Conservation (phyloP, 92 coral and sea anemone species). For the Anthopleura xanthogrammica region DNA sequence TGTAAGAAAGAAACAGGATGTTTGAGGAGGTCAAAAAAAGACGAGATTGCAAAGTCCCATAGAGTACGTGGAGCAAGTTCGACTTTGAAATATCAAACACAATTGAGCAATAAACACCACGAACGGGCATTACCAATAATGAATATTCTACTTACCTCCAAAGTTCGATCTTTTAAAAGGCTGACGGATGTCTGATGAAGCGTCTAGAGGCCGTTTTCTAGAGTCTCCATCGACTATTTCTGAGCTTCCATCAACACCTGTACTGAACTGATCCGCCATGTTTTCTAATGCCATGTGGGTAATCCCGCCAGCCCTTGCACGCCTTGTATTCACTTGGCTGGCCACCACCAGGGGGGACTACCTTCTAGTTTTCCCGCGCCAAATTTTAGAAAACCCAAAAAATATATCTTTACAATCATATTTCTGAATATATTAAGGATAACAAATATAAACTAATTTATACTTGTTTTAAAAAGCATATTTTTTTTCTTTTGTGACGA, state of each 20-base stretch:
- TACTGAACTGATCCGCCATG: constrained; percentile 87
- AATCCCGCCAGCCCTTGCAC: constrained; percentile 55
- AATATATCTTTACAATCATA: neutral
- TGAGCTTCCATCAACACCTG: constrained; percentile 71
- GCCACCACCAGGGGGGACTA: neutral
- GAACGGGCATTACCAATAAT: neutral
- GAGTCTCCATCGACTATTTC: constrained; percentile 85
- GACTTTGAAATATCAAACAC: neutral
- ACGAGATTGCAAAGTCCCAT: neutral
- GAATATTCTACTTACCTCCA: constrained; percentile 70
- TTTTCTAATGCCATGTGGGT: constrained; percentile 76
- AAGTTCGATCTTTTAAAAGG: constrained; percentile 91
- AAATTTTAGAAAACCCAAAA: neutral
- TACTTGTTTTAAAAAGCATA: neutral
- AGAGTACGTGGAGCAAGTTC: neutral
- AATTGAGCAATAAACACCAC: constrained; percentile 38
- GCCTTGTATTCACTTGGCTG: constrained; percentile 14
- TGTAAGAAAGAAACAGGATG: neutral
- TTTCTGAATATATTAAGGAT: neutral
- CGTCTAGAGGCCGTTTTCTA: constrained; percentile 91
- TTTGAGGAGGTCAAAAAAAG: neutral
- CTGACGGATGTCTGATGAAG: constrained; percentile 74
- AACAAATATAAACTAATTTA: neutral
- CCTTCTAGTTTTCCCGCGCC: neutral
- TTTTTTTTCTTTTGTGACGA: no score